These are phyloP conservation scores for Rhynchotus rufescens DNA, from an alignment of 2,797 vertebrate genomes.

Conservation along the genomic window DNA sequence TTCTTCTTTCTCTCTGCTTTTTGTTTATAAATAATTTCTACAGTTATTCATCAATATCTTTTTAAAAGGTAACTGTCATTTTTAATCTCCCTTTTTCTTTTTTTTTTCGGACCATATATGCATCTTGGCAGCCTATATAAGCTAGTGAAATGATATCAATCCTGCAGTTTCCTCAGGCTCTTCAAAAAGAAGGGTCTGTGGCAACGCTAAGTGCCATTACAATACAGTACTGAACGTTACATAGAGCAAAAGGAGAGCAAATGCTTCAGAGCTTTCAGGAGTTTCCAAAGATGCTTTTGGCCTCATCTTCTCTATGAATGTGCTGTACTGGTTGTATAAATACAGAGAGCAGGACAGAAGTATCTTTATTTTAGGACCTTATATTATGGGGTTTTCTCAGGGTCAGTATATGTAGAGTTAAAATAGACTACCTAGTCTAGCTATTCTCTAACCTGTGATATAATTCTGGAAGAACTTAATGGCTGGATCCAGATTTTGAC, in stretches of 20 bases:
- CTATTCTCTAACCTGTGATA: background rate
- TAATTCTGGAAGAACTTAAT: background rate
- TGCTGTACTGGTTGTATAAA: fast-evolving
- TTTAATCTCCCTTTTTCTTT: background rate
- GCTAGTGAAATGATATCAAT: background rate
- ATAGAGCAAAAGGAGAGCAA: background rate
- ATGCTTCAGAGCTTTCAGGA: background rate
- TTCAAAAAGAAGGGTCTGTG: background rate
- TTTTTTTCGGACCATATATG: background rate
- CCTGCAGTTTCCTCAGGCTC: background rate
- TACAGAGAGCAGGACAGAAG: background rate
- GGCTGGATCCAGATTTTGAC: background rate
- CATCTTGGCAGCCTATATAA: background rate
- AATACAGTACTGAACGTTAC: background rate
- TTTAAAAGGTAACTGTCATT: background rate
- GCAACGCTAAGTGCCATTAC: background rate
- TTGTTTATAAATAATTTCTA: background rate
- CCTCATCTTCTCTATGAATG: background rate
- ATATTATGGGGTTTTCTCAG: background rate
- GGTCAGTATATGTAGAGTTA: background rate
- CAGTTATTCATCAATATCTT: background rate
- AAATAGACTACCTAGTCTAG: background rate
- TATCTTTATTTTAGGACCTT: background rate
- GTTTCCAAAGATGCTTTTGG: background rate
- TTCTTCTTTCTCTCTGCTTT: background rate